A percentile compares a stretch with the other conserved stretches of the same genome.
Evolutionary conservation across 2,113 vertebrate genomes (phyloP).

Genomic region (Orthonyx spaldingii): DNA sequence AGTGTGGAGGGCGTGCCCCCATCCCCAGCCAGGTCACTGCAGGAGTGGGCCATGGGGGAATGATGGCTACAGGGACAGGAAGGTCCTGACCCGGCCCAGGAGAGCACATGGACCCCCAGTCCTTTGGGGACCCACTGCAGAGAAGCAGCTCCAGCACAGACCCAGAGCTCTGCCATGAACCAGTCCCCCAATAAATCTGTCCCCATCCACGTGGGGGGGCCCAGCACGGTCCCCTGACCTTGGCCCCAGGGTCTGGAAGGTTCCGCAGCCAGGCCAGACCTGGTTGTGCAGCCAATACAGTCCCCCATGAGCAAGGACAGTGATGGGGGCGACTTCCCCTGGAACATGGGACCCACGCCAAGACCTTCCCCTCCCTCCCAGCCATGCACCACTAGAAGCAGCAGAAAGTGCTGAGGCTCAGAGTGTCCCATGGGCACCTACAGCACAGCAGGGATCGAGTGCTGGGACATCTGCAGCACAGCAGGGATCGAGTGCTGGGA

Average conservation of each 20-base stretch:
- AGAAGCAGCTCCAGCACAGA: not conserved
- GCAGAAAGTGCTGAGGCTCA: not conserved
- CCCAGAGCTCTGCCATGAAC: not conserved
- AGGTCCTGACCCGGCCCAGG: not conserved
- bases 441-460: not conserved
- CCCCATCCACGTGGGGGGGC: no score
- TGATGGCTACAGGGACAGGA: no score
- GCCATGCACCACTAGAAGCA: not conserved
- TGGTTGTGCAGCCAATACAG: not conserved
- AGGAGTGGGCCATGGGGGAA: no score
- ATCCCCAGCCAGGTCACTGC: not conserved
- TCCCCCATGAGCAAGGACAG: not conserved
- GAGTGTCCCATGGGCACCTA: fast-evolving
- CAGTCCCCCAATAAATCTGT: not conserved
- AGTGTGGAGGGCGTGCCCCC: not conserved
- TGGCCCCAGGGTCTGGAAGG: not conserved
- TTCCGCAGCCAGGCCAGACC: not conserved
- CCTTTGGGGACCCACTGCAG: fast-evolving
- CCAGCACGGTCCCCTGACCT: not conserved
- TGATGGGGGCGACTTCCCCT: not conserved
- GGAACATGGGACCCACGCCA: not conserved
- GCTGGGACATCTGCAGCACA: not conserved
- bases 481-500: not conserved
- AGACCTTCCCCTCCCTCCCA: not conserved
- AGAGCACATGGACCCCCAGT: no score